Evolutionary conservation across 2,113 vertebrate species (phyloP).

Genomic region (Dromas ardeola): DNA sequence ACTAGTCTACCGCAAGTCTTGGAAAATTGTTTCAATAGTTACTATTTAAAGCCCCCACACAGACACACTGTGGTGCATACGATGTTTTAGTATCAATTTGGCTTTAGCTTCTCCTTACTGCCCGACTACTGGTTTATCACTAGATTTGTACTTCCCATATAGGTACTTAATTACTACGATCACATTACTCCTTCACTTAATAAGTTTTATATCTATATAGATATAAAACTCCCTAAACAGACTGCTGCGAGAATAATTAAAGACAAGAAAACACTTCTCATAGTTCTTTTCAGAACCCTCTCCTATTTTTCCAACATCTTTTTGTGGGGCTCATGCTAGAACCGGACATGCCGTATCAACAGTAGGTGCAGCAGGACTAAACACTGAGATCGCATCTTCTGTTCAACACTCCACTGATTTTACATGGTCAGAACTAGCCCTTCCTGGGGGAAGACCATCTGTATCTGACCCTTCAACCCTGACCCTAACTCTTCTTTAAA

Average conservation of each 20-base stretch:
- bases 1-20: neutral
- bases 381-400: neutral
- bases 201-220: neutral
- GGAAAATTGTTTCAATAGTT: neutral
- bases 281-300: neutral
- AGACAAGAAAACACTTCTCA: neutral
- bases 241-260: neutral
- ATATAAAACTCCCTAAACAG: neutral
- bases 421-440: neutral
- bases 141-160: neutral
- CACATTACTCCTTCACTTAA: neutral
- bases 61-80: neutral
- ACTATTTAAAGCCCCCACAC: neutral
- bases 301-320: neutral
- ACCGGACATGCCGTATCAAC: neutral
- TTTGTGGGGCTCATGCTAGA: neutral
- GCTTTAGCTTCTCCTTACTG: neutral
- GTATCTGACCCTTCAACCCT: neutral
- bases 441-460: neutral
- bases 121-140: neutral
- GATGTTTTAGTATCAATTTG: neutral
- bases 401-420: neutral
- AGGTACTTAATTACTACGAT: neutral
- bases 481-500: neutral
- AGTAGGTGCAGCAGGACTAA: neutral